A percentile compares a stretch with the other conserved stretches of the same genome.
These are phyloP conservation scores for Alca torda DNA, from an alignment of 2,797 vertebrate species.

Conservation along the genomic window DNA sequence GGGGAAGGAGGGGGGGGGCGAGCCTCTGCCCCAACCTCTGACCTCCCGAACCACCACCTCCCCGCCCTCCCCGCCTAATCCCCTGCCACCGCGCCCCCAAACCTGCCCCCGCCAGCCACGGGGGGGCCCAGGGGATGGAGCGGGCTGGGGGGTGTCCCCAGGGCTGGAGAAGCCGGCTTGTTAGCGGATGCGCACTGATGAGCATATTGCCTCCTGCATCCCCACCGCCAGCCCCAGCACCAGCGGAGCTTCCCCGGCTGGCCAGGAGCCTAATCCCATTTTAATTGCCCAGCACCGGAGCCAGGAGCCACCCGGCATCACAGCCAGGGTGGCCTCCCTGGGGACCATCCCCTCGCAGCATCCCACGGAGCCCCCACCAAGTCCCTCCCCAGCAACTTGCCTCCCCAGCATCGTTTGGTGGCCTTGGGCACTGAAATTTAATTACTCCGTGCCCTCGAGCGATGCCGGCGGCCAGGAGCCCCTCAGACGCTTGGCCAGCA, in stretches of 20 bases:
- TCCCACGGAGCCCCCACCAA: background rate
- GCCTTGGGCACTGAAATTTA: background rate
- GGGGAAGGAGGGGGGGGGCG: conserved; percentile 25
- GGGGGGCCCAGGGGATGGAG: background rate
- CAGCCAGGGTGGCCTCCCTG: conserved; percentile 6
- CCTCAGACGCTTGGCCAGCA: background rate
- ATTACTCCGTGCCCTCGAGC: background rate
- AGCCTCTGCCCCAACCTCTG: conserved; percentile 65
- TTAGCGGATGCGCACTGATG: background rate
- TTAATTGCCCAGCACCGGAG: conserved; percentile 73
- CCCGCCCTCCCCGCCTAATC: background rate
- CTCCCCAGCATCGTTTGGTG: background rate
- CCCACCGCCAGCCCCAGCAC: background rate
- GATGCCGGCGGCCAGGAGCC: background rate
- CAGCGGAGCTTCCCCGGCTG: background rate
- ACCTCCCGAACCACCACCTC: conserved; percentile 26
- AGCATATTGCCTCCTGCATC: background rate
- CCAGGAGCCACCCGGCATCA: background rate
- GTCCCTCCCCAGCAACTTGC: background rate
- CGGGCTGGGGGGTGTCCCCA: background rate
- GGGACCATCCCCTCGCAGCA: background rate
- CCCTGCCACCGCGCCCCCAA: background rate
- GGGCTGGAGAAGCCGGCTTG: background rate
- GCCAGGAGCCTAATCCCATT: conserved; percentile 75
- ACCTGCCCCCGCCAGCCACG: background rate